Evolutionary conservation across 2,113 vertebrate genomes (phyloP).

Genomic region (Mus musculus): DNA sequence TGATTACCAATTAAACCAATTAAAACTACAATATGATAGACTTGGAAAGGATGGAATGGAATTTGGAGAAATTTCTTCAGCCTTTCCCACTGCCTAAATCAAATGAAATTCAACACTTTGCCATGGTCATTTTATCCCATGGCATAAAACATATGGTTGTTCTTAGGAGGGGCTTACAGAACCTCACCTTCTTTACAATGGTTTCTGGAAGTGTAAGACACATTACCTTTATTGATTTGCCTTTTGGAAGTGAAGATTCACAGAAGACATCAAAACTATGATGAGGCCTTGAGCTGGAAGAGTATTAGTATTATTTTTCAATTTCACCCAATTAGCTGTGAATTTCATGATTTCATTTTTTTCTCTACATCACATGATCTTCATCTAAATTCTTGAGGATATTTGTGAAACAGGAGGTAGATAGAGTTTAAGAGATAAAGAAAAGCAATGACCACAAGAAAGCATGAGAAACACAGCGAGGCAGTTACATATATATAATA

Average conservation of each 20-base stretch:
- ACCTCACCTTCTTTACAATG: not conserved
- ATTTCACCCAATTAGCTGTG: not conserved
- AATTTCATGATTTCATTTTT: not conserved
- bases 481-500: not conserved
- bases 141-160: not conserved
- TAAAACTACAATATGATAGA: not conserved
- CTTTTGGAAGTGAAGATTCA: not conserved
- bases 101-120: not conserved
- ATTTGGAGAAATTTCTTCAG: not conserved
- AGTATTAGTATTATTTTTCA: not conserved
- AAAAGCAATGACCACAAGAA: not conserved
- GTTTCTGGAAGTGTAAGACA: not conserved
- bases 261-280: not conserved
- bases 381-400: not conserved
- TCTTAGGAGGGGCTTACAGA: not conserved
- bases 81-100: not conserved
- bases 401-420: not conserved
- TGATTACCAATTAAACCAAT: not conserved
- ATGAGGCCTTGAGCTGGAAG: not conserved
- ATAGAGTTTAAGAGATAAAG: not conserved
- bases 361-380: not conserved
- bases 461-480: not conserved
- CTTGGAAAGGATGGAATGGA: not conserved
- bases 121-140: not conserved
- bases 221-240: not conserved